Conservation (phyloP, 2,113 vertebrate genomes). For the Grus americana region DNA sequence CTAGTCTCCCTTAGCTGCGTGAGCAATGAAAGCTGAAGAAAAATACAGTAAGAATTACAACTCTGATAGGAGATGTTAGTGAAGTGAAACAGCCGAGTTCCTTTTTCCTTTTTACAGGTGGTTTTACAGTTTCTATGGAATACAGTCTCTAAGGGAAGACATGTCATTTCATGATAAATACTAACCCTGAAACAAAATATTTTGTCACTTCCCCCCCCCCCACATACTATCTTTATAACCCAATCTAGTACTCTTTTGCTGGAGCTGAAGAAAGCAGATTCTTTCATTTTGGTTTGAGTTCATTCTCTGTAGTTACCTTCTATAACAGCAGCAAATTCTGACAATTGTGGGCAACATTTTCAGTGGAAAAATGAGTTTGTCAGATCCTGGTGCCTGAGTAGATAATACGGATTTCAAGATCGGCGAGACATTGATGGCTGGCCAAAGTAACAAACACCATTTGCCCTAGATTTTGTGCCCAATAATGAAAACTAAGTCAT, state of each 20-base stretch:
- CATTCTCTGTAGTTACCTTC: not conserved
- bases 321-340: not conserved
- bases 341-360: not conserved
- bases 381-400: not conserved
- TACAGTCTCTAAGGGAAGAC: constrained; percentile 30
- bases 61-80: not conserved
- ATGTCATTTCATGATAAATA: constrained; percentile 37
- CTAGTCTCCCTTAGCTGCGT: not conserved
- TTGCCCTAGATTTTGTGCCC: not conserved
- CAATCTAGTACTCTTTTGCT: not conserved
- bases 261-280: not conserved
- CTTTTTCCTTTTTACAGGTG: constrained; percentile 22
- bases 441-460: not conserved
- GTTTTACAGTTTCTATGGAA: constrained; percentile 20
- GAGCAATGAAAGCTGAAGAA: not conserved
- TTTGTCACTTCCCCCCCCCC: not conserved
- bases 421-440: not conserved
- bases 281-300: not conserved
- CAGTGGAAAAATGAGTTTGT: not conserved
- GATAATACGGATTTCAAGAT: not conserved
- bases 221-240: constrained; percentile 10
- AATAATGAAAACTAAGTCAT: not conserved
- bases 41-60: not conserved
- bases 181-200: constrained; percentile 39
- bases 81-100: not conserved